Evolutionary conservation across 1,140 invertebrate genomes (phyloP), one percentile per base, ranked within the genome.

Genomic region (Sarcophaga bullata): DNA sequence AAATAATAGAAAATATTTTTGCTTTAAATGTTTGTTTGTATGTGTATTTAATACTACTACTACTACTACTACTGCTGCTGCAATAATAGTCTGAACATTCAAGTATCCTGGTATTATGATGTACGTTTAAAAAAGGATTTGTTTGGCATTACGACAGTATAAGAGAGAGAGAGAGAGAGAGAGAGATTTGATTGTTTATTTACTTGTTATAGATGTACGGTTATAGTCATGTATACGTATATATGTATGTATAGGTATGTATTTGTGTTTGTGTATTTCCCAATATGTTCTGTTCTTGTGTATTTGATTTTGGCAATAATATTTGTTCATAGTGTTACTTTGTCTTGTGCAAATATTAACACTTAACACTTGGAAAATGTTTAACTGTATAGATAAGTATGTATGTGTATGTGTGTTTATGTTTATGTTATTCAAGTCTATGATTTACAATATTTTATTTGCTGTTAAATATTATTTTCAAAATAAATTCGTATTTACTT

Each of bases 121-220:
- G 62, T 68, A 68, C n/a, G 62, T 68, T 68, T 68, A 68, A 68
- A 58, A 58, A 68, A 68, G 62, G 62, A 68, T 68, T 68, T 68
- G 62, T 68, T 68, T 68, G 62, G 62, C 19, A 68, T 68, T 68
- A 68, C 62, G 19, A 68, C 15, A 25, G 17, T 68, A 68, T 68
- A 17, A 52, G 2, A 52, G 50, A 68, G 17, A 19, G 17, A 10
- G 2, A 52, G 50, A n/a, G n/a, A 68, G 62, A 68, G 62, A 68
- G 62, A 68, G 17, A 19, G 17, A 10, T 52, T 52, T 9, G 19
- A 68, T 68, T 68, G 62, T 68, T 68, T 68, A 25, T 68, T 68
- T 68, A 68, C 62, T 68, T 9, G 62, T 68, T 68, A 9, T 68
- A 68, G 54, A 58, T 58, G 54, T 58, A 37, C 4, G 54, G 52